Base-by-base conservation (phyloP, 92 coral and sea anemone genomes). In the Parazoanthus darwini region DNA sequence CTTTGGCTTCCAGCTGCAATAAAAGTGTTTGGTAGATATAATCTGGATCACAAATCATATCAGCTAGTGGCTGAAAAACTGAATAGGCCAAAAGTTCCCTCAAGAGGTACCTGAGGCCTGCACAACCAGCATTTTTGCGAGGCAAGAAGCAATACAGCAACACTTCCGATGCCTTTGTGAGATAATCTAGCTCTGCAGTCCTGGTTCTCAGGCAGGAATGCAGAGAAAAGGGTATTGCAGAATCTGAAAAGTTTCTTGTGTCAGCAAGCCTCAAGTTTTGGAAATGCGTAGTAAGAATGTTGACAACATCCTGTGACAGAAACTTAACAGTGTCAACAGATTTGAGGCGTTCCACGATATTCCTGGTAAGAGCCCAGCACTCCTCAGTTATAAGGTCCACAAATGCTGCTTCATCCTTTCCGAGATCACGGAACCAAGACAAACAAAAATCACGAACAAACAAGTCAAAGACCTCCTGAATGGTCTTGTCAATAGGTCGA, bases 1-100 rank as follows among this genome's bases (percentile, higher is more conserved):
- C 98, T 72, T 92, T 97, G 5, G 99, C 94, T 73, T 97, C 99
- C 78, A 97, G 85, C 39, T 97, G 95, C 70, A 92, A 89, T 48
- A 97, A 86, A 80, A 97, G 89, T 20, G 98, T 95, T 81, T 97
- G 97, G 76, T 97, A 93, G 23, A 97, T 97, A 84, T 97, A 97
- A 89, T 97, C 98, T 44, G 99, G 99, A 82, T 97, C 99, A 90
- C 99, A 97, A 46, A 97, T 85, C 94, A 92, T 91, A 73, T 97
- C 98, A 66, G 98, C 94, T 56, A 97, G 85, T 20, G 99, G 99
- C 86, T 92, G 96, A 74, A 97, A 94, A 42, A 95, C 99, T 71
- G 98, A 93, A 80, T 89, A 97, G 6, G 99, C 98, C 75, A 97
- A 86, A 88, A 97, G 93, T 86, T 97, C 99, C 33, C 96, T 91